A percentile compares a stretch with the other conserved stretches of the same genome.
Conservation (phyloP, 2,888 invertebrate genomes). For the Eucera pruinosa region DNA sequence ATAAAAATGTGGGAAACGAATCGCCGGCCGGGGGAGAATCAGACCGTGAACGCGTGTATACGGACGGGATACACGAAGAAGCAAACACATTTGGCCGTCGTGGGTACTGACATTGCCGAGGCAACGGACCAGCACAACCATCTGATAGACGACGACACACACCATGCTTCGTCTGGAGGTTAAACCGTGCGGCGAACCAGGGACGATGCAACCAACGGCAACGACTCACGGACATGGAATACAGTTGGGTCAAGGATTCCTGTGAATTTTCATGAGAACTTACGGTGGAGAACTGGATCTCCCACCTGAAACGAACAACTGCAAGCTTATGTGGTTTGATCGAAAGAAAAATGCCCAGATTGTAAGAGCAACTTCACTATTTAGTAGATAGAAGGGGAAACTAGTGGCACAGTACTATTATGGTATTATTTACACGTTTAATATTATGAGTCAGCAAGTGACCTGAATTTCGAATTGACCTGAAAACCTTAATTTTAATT, state of each 20-base stretch:
- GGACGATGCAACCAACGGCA: constrained; percentile 51
- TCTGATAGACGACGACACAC: constrained; percentile 67
- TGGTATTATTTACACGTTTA: no score
- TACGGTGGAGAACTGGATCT: constrained; percentile 16
- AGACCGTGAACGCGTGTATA: constrained; percentile 68
- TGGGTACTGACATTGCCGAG: constrained; percentile 63
- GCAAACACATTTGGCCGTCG: constrained; percentile 56
- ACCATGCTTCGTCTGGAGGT: constrained; percentile 67
- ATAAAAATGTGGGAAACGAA: constrained; percentile 63
- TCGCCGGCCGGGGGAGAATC: constrained; percentile 60
- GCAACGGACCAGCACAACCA: constrained; percentile 64
- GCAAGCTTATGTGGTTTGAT: no score
- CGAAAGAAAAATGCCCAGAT: no score
- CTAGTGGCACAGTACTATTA: no score
- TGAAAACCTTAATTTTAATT: no score
- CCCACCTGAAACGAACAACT: background rate
- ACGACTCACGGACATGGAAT: constrained; percentile 42
- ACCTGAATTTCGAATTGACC: no score
- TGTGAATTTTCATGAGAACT: constrained; percentile 66
- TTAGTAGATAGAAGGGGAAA: no score
- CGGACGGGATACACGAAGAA: constrained; percentile 54
- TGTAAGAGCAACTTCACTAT: no score
- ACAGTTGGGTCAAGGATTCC: constrained; percentile 66
- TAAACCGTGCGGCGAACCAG: constrained; percentile 68
- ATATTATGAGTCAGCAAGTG: no score